Percentiles rank a stretch among this genome's conserved stretches.
phyloP scores from a whole-genome alignment of 2,888 invertebrate genomes.

The Neria commutata region DNA sequence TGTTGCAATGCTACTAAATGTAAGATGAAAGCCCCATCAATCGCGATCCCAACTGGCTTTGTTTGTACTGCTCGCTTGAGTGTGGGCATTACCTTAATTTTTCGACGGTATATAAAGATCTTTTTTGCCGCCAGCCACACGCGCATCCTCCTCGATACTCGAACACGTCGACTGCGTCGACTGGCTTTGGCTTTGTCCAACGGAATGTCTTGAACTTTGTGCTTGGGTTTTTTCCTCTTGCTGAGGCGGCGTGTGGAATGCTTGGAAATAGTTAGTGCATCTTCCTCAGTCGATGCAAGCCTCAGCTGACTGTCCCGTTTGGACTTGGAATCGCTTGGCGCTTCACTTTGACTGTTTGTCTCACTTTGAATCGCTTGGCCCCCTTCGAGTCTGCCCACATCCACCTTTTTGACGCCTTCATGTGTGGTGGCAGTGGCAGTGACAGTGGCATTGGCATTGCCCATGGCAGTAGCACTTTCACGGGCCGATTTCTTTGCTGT shows the following conservation, averaged over 20 bases:
- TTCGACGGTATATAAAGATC: constrained; percentile 45
- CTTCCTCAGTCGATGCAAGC: not conserved
- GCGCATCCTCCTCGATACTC: constrained; percentile 38
- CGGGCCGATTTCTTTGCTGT: not conserved
- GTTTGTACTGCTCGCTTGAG: too few relatives aligned
- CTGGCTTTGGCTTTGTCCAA: not conserved
- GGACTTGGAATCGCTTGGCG: not conserved
- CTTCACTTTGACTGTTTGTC: not conserved
- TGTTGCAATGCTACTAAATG: too few relatives aligned
- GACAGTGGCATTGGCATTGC: not conserved
- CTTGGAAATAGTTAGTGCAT: not conserved
- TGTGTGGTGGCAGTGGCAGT: too few relatives aligned
- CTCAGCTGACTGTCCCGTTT: too few relatives aligned
- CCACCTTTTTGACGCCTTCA: not conserved
- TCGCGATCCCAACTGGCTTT: too few relatives aligned
- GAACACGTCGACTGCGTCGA: constrained; percentile 17
- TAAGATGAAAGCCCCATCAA: too few relatives aligned
- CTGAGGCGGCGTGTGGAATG: not conserved
- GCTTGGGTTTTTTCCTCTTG: not conserved
- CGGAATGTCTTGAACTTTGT: not conserved
- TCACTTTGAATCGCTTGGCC: not conserved
- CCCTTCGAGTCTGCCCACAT: not conserved
- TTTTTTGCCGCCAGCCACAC: constrained; percentile 48
- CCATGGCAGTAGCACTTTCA: not conserved
- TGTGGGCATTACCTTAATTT: constrained; percentile 28